Percentiles rank a stretch among this genome's conserved stretches.
Conservation (phyloP, 1,140 invertebrate species). For the Venustaconcha ellipsiformis region DNA sequence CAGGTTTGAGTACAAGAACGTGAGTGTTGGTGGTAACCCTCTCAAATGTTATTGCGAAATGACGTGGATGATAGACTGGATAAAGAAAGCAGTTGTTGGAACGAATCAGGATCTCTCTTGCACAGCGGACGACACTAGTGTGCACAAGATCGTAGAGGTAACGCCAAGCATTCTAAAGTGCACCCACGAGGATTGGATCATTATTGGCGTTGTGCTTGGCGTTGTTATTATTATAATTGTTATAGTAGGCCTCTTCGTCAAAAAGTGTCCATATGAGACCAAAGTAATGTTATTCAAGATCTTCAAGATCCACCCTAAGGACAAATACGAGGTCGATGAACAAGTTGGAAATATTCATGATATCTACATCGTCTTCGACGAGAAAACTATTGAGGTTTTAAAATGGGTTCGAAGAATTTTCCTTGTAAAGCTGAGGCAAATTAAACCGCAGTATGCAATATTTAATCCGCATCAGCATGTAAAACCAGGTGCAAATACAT, state of each 20-base stretch:
- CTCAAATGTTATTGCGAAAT: conserved; percentile 37
- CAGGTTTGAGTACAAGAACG: conserved; percentile 9
- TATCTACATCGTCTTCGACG: conserved; percentile 35
- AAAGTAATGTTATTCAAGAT: conserved; percentile 42
- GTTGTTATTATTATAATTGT: conserved; percentile 27
- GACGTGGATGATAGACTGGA: conserved; percentile 37
- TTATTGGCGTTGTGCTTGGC: conserved; percentile 20
- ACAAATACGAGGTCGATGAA: conserved; percentile 34
- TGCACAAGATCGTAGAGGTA: conserved; percentile 25
- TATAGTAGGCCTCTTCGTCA: conserved; percentile 32
- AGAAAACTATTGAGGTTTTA: conserved; percentile 30
- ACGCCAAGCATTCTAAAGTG: conserved; percentile 26
- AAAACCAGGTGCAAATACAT: conserved; percentile 18
- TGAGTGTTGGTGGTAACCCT: conserved; percentile 15
- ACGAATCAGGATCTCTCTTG: conserved; percentile 24
- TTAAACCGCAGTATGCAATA: too few relatives aligned
- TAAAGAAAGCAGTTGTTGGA: conserved; percentile 15
- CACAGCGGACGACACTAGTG: conserved; percentile 12
- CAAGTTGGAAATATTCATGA: conserved; percentile 22
- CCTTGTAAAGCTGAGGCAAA: conserved; percentile 36
- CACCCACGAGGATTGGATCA: conserved; percentile 20
- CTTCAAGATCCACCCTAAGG: conserved; percentile 35
- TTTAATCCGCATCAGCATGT: conserved; percentile 22
- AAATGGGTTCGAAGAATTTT: conserved; percentile 40
- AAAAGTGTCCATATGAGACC: conserved; percentile 45